A percentile compares a stretch with the other conserved stretches of the same genome.
Evolutionary conservation across 2,888 invertebrate genomes (phyloP).

Genomic region (Trachelus troglodyta): DNA sequence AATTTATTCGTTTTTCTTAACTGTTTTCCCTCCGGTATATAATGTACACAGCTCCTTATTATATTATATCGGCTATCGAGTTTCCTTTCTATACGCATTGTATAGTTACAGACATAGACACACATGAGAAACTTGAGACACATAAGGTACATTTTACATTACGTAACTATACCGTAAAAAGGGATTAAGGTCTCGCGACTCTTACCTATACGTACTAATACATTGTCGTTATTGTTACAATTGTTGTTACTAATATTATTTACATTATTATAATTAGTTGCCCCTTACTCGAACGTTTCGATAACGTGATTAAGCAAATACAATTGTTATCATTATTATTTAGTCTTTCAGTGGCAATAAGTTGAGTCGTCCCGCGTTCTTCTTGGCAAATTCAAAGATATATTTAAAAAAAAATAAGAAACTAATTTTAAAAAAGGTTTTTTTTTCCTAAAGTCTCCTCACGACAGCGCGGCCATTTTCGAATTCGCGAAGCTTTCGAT

Average conservation of each 20-base stretch:
- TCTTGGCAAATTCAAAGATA: not conserved
- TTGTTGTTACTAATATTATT: constrained; percentile 25
- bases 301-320: not conserved
- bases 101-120: constrained; percentile 26
- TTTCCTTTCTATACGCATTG: constrained; percentile 5
- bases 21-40: constrained; percentile 22
- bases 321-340: not conserved
- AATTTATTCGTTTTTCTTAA: constrained; percentile 19
- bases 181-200: constrained; percentile 6
- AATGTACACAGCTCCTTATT: constrained; percentile 26
- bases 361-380: not conserved
- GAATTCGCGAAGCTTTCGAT: not conserved
- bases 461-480: not conserved
- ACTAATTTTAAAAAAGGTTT: not conserved
- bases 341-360: not conserved
- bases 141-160: constrained; percentile 20
- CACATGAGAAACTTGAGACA: constrained; percentile 25
- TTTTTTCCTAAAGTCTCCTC: not conserved
- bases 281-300: not conserved
- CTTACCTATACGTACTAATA: constrained; percentile 2
- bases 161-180: constrained; percentile 18
- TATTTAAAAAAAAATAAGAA: too few relatives aligned
- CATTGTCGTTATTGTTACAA: constrained; percentile 17
- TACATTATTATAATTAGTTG: constrained; percentile 13
- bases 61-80: constrained; percentile 6